Evolutionary conservation across 1,140 invertebrate species (phyloP), one percentile per base, ranked within the genome.

Genomic region (Arion vulgaris): DNA sequence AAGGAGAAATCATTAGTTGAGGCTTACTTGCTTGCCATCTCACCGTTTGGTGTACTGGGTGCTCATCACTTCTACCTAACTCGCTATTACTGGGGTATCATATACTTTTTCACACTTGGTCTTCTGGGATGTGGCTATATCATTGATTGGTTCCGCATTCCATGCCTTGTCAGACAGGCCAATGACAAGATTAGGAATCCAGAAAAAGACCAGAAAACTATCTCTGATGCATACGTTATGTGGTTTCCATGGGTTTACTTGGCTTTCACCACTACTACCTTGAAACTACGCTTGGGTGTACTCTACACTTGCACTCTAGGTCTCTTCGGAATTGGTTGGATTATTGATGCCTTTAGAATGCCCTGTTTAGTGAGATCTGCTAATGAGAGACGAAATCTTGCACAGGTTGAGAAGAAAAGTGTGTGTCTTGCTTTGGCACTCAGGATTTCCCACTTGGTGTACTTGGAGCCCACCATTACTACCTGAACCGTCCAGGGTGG

Each of bases 221-320:
- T 87, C 69, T 85, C 86, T 13, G 53, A 57, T 85, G 76, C 83
- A 0, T 84, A 84, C 53, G n/a, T 68, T 17, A 28, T 84, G 75
- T 51, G 57, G 28, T 78, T 83, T 23, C 38, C 72, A 26, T 26
- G 86, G 13, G 88, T 87, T 53, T 28, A 87, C 28, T 79, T 88
- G 2, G 89, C 88, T 0, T 79, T 15, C 53, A 88, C 89, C 68
- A 88, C 89, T 74, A 87, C 86, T 36, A 89, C 89, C 69, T 62
- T 90, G 41, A 82, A 86, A 9, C 86, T 85, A n/a, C 36, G 80
- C 11, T 88, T 85, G 80, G 87, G 86, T 4, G 7, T 89, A 7
- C 38, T 83, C 11, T 90, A 90, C 80, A 83, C 88, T 26, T 85
- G 87, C 28, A 90, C 88, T 26, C 84, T 89, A 17, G 89, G 89